These are phyloP conservation scores for Silurus aristotelis DNA, from an alignment of 2,797 vertebrate genomes.

Conservation along the genomic window DNA sequence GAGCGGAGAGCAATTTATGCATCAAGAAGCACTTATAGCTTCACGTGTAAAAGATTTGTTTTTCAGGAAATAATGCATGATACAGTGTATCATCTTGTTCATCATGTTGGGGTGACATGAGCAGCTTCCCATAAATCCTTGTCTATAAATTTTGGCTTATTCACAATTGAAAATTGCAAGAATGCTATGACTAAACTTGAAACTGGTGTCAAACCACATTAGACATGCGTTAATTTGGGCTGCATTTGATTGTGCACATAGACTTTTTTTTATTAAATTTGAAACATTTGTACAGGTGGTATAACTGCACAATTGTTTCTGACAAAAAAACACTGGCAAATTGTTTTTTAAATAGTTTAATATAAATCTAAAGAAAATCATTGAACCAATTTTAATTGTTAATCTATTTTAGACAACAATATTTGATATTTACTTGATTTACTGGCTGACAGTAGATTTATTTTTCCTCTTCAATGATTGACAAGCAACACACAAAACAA, in stretches of 20 bases:
- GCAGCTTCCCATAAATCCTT: neutral
- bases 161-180: neutral
- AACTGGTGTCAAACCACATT: neutral
- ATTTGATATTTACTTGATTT: neutral
- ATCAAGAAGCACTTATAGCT: neutral
- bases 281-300: neutral
- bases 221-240: neutral
- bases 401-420: neutral
- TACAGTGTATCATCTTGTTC: neutral
- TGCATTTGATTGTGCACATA: neutral
- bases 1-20: conserved; percentile 6
- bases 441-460: neutral
- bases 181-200: neutral
- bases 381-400: neutral
- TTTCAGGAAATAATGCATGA: neutral
- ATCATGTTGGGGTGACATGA: neutral
- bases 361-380: too few relatives aligned
- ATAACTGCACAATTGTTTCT: neutral
- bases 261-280: neutral
- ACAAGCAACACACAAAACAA: neutral
- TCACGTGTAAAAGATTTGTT: neutral
- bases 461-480: neutral
- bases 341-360: neutral
- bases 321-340: neutral
- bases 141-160: neutral